These are phyloP conservation scores for Leucoraja erinaceus DNA, from an alignment of 2,113 vertebrate genomes.

Conservation along the genomic window DNA sequence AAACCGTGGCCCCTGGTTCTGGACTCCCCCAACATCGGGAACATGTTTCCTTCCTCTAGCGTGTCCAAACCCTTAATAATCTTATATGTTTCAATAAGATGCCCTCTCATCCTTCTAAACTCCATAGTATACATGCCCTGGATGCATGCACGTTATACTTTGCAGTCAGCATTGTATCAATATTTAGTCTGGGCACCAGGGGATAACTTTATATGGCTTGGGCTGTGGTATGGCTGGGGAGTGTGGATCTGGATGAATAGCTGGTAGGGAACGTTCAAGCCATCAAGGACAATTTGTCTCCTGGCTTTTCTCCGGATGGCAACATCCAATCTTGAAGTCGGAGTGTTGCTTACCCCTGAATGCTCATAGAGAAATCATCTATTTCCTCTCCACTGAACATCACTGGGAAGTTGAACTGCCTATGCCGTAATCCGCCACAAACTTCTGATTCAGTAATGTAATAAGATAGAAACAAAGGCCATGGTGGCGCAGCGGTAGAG, in stretches of 20 bases:
- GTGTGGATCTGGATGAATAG: background rate
- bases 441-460: background rate
- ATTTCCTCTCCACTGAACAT: background rate
- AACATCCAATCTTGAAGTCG: background rate
- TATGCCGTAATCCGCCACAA: background rate
- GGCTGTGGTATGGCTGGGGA: background rate
- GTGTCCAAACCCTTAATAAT: too few species aligned
- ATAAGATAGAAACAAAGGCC: too few species aligned
- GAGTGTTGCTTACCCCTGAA: background rate
- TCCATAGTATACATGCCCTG: too few species aligned
- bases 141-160: too few species aligned
- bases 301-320: background rate
- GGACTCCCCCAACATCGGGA: too few species aligned
- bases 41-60: too few species aligned
- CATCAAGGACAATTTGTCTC: background rate
- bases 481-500: too few species aligned
- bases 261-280: background rate
- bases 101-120: too few species aligned
- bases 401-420: background rate
- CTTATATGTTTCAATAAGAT: too few species aligned
- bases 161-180: too few species aligned
- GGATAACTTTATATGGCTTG: background rate
- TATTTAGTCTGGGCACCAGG: too few species aligned
- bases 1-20: too few species aligned
- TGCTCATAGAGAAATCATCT: background rate